Conservation (phyloP, 2,888 invertebrate genomes). For the Diplazon laetatorius region DNA sequence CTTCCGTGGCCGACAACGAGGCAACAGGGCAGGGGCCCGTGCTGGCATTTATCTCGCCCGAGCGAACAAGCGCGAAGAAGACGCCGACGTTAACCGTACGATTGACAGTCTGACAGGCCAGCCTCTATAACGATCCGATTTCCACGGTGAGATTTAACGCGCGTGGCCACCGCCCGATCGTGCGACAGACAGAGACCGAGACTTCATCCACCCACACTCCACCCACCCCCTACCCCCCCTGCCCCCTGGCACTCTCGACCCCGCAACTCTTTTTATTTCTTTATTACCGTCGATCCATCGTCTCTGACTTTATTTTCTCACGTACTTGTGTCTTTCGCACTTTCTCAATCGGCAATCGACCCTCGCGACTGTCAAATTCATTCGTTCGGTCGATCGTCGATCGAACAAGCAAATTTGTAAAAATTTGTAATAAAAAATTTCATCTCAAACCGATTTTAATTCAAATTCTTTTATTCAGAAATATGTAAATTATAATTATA, state of each 20-base stretch:
- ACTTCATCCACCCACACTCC: slow-evolving; percentile 19
- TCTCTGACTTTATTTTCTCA: slow-evolving; percentile 22
- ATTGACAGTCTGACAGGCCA: slow-evolving; percentile 79
- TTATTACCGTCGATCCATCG: slow-evolving; percentile 36
- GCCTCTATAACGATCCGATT: slow-evolving; percentile 76
- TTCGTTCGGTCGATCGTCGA: not conserved
- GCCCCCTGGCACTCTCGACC: no score
- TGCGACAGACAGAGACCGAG: not conserved
- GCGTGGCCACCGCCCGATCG: slow-evolving; percentile 45
- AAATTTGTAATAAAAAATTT: no score
- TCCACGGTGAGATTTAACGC: slow-evolving; percentile 61
- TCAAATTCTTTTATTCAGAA: no score
- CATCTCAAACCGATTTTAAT: no score
- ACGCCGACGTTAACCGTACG: slow-evolving; percentile 77
- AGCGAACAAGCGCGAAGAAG: slow-evolving; percentile 70
- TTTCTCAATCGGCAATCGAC: slow-evolving; percentile 1
- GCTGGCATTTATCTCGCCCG: slow-evolving; percentile 63
- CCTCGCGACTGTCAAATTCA: not conserved
- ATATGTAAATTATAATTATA: no score
- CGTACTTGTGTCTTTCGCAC: not conserved
- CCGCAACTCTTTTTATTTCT: slow-evolving; percentile 26
- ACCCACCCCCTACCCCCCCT: no score
- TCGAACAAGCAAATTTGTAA: no score
- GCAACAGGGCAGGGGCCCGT: slow-evolving; percentile 37
- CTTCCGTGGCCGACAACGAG: slow-evolving; percentile 6